These are phyloP conservation scores for Campoletis sonorensis DNA, from an alignment of 1,140 invertebrate species.

Conservation along the genomic window DNA sequence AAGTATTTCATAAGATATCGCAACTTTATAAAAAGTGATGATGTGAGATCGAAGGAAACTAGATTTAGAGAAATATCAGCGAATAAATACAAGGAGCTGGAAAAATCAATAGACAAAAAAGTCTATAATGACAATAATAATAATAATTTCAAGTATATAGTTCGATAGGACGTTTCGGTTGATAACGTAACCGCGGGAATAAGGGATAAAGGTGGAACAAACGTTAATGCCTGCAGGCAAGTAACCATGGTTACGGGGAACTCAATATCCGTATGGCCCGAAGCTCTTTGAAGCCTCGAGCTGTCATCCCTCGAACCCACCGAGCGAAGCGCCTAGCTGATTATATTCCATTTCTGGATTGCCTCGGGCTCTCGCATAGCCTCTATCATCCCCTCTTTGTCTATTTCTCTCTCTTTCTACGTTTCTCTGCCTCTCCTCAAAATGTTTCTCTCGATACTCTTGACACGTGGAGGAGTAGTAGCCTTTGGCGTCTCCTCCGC, in stretches of 20 bases:
- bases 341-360: slow-evolving; percentile 76
- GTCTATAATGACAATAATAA: slow-evolving; percentile 29
- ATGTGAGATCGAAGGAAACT: not conserved
- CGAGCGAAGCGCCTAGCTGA: slow-evolving; percentile 69
- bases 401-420: not conserved
- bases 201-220: slow-evolving; percentile 74
- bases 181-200: slow-evolving; percentile 72
- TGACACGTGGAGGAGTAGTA: slow-evolving; percentile 62
- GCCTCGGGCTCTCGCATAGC: slow-evolving; percentile 56
- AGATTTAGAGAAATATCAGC: not conserved
- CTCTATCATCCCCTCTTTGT: slow-evolving; percentile 3
- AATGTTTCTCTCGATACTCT: slow-evolving; percentile 56
- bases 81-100: not conserved
- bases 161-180: slow-evolving; percentile 50
- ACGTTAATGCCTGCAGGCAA: slow-evolving; percentile 71
- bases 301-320: slow-evolving; percentile 74
- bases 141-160: slow-evolving; percentile 23
- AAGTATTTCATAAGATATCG: too few species aligned
- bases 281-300: slow-evolving; percentile 64
- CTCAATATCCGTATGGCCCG: slow-evolving; percentile 78
- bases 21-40: too few species aligned
- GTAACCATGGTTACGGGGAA: slow-evolving; percentile 79
- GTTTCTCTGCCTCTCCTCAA: not conserved
- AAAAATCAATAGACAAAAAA: slow-evolving; percentile 3
- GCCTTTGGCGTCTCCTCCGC: slow-evolving; percentile 67